Evolutionary conservation across 2,797 vertebrate species (phyloP).

Genomic region (Gymnothorax reevesii): DNA sequence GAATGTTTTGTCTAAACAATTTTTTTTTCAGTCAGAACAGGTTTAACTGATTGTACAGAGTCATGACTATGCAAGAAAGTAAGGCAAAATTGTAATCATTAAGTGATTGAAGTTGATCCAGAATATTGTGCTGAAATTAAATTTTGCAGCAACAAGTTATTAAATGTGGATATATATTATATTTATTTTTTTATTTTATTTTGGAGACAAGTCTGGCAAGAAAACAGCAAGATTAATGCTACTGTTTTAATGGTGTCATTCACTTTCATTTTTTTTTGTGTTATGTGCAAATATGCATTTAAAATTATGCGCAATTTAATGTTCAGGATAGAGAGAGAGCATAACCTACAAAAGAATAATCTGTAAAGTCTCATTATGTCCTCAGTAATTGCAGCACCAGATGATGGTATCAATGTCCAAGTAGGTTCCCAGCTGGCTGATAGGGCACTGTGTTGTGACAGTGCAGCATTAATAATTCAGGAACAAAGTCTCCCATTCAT

Average conservation of each 20-base stretch:
- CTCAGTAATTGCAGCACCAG: slow-evolving; percentile 8
- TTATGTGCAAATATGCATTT: neutral
- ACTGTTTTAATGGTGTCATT: too few relatives aligned
- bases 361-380: neutral
- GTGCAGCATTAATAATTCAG: slow-evolving; percentile 29
- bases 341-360: neutral
- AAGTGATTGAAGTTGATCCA: neutral
- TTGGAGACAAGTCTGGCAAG: neutral
- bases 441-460: slow-evolving; percentile 7
- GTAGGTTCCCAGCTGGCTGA: neutral
- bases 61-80: neutral
- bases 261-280: neutral
- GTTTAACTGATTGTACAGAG: neutral
- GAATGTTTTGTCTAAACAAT: neutral
- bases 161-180: neutral
- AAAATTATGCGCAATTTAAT: neutral
- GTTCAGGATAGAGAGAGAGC: neutral
- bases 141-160: neutral
- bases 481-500: slow-evolving; percentile 28
- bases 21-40: neutral
- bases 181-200: neutral
- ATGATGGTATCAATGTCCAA: slow-evolving; percentile 22
- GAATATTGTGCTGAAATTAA: neutral
- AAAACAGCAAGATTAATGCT: neutral
- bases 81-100: neutral